Conservation (phyloP, 1,140 invertebrate species). For the Drosophila virilis region DNA sequence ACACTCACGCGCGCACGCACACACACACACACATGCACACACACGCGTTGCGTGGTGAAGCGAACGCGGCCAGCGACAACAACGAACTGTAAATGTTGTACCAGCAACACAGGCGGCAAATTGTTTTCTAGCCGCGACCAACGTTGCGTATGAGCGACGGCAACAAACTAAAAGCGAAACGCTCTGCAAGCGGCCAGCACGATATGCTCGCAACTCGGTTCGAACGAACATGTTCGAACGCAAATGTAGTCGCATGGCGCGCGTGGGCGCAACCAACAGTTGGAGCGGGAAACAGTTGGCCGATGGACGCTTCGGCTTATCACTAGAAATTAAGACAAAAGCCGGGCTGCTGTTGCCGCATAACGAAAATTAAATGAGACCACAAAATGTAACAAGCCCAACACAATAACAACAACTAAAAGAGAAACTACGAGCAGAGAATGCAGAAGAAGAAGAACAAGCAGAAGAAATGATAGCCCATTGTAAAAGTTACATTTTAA, state of each 20-base stretch:
- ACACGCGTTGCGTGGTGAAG: conserved; percentile 25
- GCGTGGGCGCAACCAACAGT: not conserved
- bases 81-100: conserved; percentile 30
- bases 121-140: conserved; percentile 32
- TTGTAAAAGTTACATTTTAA: conserved; percentile 13
- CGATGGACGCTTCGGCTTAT: conserved; percentile 52
- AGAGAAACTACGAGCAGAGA: not conserved
- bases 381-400: conserved; percentile 40
- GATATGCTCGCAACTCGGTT: conserved; percentile 27
- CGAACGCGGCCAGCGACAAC: conserved; percentile 35
- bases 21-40: not conserved
- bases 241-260: conserved; percentile 4
- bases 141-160: conserved; percentile 79
- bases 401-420: conserved; percentile 2
- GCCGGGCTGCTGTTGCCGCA: conserved; percentile 29
- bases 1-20: conserved; percentile 16
- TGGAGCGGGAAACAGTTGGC: conserved; percentile 13
- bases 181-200: conserved; percentile 22
- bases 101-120: conserved; percentile 7
- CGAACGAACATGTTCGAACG: conserved; percentile 46
- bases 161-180: conserved; percentile 59
- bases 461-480: not conserved
- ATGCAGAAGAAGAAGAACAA: not conserved
- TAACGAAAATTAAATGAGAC: conserved; percentile 59
- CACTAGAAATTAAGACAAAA: conserved; percentile 75